Conservation (phyloP, 2,797 vertebrate genomes). For the Spheniscus humboldti region DNA sequence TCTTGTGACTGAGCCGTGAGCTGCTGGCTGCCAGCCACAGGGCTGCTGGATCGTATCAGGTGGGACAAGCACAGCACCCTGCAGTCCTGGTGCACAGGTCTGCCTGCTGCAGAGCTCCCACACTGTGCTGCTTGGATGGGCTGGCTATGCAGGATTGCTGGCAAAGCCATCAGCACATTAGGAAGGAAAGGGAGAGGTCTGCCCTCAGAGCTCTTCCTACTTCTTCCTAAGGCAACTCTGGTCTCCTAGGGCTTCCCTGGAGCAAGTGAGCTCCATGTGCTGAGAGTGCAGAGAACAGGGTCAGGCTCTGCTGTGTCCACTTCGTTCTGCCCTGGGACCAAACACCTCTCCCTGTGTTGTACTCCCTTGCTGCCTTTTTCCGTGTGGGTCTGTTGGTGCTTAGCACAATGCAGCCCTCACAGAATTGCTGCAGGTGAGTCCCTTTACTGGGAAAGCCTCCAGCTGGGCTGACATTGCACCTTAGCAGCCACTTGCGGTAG, state of each 20-base stretch:
- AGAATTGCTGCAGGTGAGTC: background rate
- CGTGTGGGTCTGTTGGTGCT: background rate
- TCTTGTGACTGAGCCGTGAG: background rate
- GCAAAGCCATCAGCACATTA: background rate
- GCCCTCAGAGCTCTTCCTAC: background rate
- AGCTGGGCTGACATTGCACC: background rate
- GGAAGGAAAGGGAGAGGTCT: background rate
- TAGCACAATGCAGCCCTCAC: background rate
- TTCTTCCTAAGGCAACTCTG: background rate
- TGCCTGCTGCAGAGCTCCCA: background rate
- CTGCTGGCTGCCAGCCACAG: background rate
- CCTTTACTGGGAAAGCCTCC: background rate
- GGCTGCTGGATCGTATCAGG: background rate
- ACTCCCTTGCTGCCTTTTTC: background rate
- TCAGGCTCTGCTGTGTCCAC: background rate
- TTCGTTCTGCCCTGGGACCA: background rate
- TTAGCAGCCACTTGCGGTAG: background rate
- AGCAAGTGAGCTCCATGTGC: background rate
- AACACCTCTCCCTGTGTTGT: too few species aligned
- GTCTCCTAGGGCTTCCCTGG: background rate
- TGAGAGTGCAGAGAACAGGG: background rate
- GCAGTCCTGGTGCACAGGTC: background rate
- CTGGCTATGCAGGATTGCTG: background rate
- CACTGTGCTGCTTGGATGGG: fast-evolving
- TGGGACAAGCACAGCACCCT: background rate